Evolutionary conservation across 2,113 vertebrate species (phyloP).

Genomic region (Gnathonemus longibarbis): DNA sequence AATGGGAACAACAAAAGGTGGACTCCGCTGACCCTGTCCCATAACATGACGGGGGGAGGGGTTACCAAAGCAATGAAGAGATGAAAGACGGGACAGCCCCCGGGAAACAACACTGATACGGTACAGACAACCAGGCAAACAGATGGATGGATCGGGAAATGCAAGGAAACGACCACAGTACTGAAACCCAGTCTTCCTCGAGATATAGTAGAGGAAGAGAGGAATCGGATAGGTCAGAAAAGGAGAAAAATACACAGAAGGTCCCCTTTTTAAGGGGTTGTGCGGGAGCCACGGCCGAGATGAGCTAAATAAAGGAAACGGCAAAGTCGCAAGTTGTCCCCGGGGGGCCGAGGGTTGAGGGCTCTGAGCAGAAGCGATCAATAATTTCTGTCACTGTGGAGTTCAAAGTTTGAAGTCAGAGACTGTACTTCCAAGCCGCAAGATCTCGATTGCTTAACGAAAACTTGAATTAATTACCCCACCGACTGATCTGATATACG

Average conservation of each 20-base stretch:
- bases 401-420: constrained; percentile 53
- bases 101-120: not conserved
- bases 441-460: constrained; percentile 63
- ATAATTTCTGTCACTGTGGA: constrained; percentile 59
- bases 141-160: not conserved
- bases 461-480: constrained; percentile 62
- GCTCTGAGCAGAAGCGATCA: constrained; percentile 48
- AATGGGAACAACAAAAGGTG: not conserved
- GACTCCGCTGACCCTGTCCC: not conserved
- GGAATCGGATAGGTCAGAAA: not conserved
- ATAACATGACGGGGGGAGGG: not conserved
- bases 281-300: constrained; percentile 31
- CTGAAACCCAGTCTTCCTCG: not conserved
- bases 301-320: constrained; percentile 45
- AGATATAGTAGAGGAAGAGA: not conserved
- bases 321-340: constrained; percentile 37
- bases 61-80: constrained; percentile 50
- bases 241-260: not conserved
- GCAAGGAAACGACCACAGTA: not conserved
- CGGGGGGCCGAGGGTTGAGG: constrained; percentile 45
- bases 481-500: constrained; percentile 57
- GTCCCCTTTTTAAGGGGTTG: not conserved
- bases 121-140: not conserved
- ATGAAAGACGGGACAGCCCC: constrained; percentile 43
- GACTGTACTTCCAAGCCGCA: constrained; percentile 60